A percentile compares a stretch with the other conserved stretches of the same genome.
Evolutionary conservation across 2,888 invertebrate genomes (phyloP).

Genomic region (Synanthedon myopaeformis): DNA sequence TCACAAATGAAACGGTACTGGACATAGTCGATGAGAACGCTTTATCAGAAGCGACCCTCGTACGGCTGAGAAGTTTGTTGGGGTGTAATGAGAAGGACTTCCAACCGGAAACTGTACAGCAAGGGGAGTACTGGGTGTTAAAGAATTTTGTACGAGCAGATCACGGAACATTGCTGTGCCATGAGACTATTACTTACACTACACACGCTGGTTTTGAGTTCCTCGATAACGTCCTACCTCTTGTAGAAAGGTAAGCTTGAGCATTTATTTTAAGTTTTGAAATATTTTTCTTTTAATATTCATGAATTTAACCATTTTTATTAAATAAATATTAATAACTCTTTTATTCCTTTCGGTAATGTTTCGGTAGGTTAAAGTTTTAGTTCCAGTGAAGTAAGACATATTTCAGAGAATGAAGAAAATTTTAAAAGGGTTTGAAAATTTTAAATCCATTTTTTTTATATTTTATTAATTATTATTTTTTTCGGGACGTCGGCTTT

Average conservation of each 20-base stretch:
- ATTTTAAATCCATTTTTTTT: no score
- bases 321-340: no score
- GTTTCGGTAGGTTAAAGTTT: no score
- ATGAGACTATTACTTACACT: slow-evolving; percentile 90
- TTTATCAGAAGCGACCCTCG: slow-evolving; percentile 43
- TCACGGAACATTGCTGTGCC: slow-evolving; percentile 76
- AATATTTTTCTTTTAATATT: no score
- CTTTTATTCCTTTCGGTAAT: no score
- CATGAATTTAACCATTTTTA: no score
- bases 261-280: background rate
- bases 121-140: slow-evolving; percentile 89
- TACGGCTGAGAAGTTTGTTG: slow-evolving; percentile 56
- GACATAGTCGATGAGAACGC: slow-evolving; percentile 50
- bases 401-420: no score
- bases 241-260: slow-evolving; percentile 75
- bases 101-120: slow-evolving; percentile 73
- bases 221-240: slow-evolving; percentile 87
- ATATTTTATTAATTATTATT: no score
- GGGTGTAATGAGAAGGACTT: slow-evolving; percentile 75
- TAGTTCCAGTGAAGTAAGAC: no score
- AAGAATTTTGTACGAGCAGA: slow-evolving; percentile 87
- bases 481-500: no score
- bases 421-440: no score
- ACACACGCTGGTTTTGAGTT: slow-evolving; percentile 94
- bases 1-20: slow-evolving; percentile 35